A percentile compares a stretch with the other conserved stretches of the same genome.
Evolutionary conservation across 2,113 vertebrate genomes (phyloP).

Genomic region (Chloropsis cyanopogon): DNA sequence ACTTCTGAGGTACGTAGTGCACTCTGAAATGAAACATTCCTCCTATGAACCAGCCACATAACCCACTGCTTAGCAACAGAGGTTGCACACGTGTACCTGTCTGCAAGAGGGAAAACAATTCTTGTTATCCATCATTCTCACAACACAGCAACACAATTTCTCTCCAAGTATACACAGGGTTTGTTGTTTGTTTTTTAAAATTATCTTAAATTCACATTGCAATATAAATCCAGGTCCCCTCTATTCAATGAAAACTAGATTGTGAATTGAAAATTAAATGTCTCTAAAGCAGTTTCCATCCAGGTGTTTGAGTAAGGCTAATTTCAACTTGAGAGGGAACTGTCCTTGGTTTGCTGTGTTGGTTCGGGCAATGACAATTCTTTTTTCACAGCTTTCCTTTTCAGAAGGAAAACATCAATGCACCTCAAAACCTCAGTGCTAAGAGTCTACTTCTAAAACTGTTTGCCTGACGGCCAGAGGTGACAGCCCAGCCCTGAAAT

Average conservation of each 20-base stretch:
- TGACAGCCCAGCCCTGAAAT: neutral
- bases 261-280: neutral
- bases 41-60: neutral
- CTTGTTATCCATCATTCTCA: neutral
- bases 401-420: neutral
- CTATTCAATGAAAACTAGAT: neutral
- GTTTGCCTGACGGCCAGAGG: neutral
- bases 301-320: neutral
- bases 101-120: neutral
- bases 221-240: neutral
- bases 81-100: fast-evolving
- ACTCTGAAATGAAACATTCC: slow-evolving; percentile 10
- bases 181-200: neutral
- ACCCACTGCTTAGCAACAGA: neutral
- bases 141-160: neutral
- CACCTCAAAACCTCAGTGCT: neutral
- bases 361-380: neutral
- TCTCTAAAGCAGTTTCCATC: neutral
- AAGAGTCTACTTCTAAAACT: neutral
- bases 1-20: neutral
- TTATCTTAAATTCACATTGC: neutral
- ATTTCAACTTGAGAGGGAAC: neutral
- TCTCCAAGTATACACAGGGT: neutral
- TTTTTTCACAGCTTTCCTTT: neutral
- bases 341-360: neutral